These are phyloP conservation scores for Taenioides sp. DNA, from an alignment of 2,797 vertebrate species.

Conservation along the genomic window DNA sequence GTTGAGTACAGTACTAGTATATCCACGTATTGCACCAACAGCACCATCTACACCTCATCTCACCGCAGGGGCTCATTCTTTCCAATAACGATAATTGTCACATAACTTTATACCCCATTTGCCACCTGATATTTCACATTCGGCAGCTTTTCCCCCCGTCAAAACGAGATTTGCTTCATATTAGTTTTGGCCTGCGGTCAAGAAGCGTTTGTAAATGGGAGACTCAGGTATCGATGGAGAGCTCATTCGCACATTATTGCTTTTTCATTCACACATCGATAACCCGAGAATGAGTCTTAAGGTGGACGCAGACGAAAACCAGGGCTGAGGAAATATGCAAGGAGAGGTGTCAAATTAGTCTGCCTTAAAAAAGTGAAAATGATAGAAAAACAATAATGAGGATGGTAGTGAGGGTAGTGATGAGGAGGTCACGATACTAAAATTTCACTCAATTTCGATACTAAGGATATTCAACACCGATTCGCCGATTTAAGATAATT, in stretches of 20 bases:
- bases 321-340: conserved; percentile 2
- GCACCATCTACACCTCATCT: conserved; percentile 23
- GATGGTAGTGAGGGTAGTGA: too few relatives aligned
- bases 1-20: too few relatives aligned
- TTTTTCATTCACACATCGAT: conserved; percentile 73
- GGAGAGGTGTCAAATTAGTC: conserved; percentile 14
- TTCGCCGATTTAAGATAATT: too few relatives aligned
- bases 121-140: conserved; percentile 55
- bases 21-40: not conserved
- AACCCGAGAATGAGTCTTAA: conserved; percentile 68
- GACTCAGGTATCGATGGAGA: conserved; percentile 61
- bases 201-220: conserved; percentile 71
- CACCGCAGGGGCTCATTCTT: conserved; percentile 10
- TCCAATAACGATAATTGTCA: conserved; percentile 50
- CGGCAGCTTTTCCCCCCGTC: conserved; percentile 54
- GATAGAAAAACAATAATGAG: conserved; percentile 20
- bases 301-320: conserved; percentile 35
- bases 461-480: too few relatives aligned
- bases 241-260: conserved; percentile 74
- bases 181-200: conserved; percentile 61
- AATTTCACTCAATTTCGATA: too few relatives aligned
- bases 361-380: conserved; percentile 49
- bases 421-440: too few relatives aligned
- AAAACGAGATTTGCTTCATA: conserved; percentile 61
- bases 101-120: conserved; percentile 45